Base-by-base conservation (phyloP, 2,888 invertebrate genomes). In the Plebejus argus region DNA sequence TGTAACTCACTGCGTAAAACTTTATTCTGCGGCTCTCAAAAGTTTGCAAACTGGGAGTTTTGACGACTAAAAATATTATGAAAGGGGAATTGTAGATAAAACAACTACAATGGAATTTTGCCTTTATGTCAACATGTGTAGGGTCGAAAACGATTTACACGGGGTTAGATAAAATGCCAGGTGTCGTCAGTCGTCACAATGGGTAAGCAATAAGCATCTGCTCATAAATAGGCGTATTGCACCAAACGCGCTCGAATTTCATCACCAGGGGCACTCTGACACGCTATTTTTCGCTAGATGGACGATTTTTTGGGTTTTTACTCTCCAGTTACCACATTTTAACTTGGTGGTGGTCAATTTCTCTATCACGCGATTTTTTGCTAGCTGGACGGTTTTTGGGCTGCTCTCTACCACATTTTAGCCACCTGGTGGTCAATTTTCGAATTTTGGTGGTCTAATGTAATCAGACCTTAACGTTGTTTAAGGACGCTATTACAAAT, bases 171-270 rank as follows among this genome's bases (percentile, higher is more conserved):
- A 70, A 70, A 33, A 15, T 33, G 70, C 35, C 70, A 70, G 70
- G 70, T 70, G 70, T 35, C n/a, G 12, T 12, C 70, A 70, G 70
- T 35, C n/a, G 12, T 12, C 70, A 70, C 70, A 70, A 70, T 70
- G 70, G 70, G n/a, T 70, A 33, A 35, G 18, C 70, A 70, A 8
- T 70, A 33, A 35, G 18, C 70, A 70, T 70, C 70, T 70, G 70
- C 70, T 33, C 35, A 33, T 18, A 18, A 33, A 33, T 70, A 33
- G 33, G 23, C 23, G 35, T 70, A 15, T 35, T 35, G 35, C 35
- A 70, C 70, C 35, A 33, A 70, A 35, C 33, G 33, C 8, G 33
- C 35, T 70, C 70, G 33, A 35, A 15, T 70, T 35, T 70, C n/a
- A 20, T 70, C 70, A 35, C 12, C 35, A 33, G 35, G 61, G 61